These are phyloP conservation scores for Eremophila alpestris DNA, from an alignment of 2,797 vertebrate species.

Conservation along the genomic window DNA sequence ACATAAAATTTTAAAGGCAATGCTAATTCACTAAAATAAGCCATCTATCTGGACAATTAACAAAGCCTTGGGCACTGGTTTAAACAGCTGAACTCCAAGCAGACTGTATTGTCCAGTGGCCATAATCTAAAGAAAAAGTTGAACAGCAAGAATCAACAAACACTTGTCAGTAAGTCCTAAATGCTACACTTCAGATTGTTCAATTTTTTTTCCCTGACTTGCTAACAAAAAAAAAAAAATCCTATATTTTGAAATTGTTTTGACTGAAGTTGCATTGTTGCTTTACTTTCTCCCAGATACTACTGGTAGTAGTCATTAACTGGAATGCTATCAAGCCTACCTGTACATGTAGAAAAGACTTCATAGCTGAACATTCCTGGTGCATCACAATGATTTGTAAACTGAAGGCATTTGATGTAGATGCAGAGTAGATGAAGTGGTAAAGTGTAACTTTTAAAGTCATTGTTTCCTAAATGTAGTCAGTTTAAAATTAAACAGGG, in stretches of 20 bases:
- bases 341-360: not conserved
- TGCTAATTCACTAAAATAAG: not conserved
- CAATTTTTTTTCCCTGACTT: not conserved
- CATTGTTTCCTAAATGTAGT: not conserved
- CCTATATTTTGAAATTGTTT: not conserved
- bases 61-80: not conserved
- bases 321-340: not conserved
- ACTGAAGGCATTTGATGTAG: not conserved
- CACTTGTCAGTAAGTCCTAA: not conserved
- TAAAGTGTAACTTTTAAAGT: not conserved
- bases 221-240: not conserved
- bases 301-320: not conserved
- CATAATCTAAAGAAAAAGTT: not conserved
- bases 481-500: not conserved
- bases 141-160: not conserved
- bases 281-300: not conserved
- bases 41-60: not conserved
- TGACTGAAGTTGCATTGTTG: not conserved
- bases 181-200: not conserved
- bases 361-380: not conserved
- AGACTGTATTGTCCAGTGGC: not conserved
- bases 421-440: not conserved
- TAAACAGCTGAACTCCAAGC: not conserved
- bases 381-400: not conserved
- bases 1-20: not conserved